Percentiles rank a stretch among this genome's conserved stretches.
Conservation (phyloP, 2,888 invertebrate species). For the Drosophila setosimentum region DNA sequence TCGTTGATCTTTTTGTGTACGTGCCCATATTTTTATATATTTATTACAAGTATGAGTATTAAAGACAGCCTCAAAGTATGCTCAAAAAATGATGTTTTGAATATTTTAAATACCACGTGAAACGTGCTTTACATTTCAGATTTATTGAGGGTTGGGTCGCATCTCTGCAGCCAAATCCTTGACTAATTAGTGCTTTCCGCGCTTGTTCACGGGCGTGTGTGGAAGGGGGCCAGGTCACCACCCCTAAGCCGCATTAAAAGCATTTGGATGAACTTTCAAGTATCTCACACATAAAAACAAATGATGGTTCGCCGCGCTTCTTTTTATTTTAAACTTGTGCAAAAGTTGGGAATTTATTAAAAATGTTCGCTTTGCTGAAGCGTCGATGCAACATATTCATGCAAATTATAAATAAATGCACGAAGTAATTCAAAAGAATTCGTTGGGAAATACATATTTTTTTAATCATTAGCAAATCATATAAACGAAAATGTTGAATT, state of each 20-base stretch:
- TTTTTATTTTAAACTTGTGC: conserved; percentile 20
- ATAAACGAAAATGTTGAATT: not conserved
- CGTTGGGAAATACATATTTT: not conserved
- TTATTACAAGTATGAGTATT: not conserved
- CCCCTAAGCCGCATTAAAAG: conserved; percentile 40
- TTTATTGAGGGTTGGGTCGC: conserved; percentile 21
- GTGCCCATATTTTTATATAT: conserved; percentile 56
- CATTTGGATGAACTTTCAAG: conserved; percentile 52
- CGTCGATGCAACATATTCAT: conserved; percentile 35
- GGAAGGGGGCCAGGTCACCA: not conserved
- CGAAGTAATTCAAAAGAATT: not conserved
- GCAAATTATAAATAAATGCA: conserved; percentile 20
- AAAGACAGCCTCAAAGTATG: conserved; percentile 20
- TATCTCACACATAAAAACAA: conserved; percentile 54
- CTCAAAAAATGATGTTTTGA: conserved; percentile 39
- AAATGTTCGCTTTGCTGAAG: conserved; percentile 63
- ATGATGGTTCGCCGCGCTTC: conserved; percentile 28
- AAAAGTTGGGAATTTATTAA: conserved; percentile 59
- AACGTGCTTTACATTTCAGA: conserved; percentile 56
- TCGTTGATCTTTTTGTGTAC: conserved; percentile 42
- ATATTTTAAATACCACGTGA: conserved; percentile 57
- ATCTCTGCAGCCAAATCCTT: conserved; percentile 54
- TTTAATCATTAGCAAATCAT: not conserved
- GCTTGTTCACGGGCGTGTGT: conserved; percentile 5
- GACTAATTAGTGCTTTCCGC: conserved; percentile 64